A percentile compares a stretch with the other conserved stretches of the same genome.
These are phyloP conservation scores for Camponotus floridanus DNA, from an alignment of 1,140 invertebrate genomes.

Conservation along the genomic window DNA sequence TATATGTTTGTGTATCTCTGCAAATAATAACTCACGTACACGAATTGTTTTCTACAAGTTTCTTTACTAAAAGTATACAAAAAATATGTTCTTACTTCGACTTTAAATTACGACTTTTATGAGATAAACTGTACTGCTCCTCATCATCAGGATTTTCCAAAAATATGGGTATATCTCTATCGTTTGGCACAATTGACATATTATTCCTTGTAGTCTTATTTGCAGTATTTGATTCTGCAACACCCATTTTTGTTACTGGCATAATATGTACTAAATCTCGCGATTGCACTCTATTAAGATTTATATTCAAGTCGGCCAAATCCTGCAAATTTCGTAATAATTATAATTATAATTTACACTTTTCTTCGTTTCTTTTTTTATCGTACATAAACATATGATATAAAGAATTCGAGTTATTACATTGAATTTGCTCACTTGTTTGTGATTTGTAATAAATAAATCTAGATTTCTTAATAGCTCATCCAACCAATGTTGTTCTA, in stretches of 20 bases:
- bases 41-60: neutral
- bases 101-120: conserved; percentile 34
- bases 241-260: conserved; percentile 21
- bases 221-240: conserved; percentile 13
- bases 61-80: neutral
- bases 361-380: conserved; percentile 11
- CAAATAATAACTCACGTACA: conserved; percentile 19
- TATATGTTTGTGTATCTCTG: conserved; percentile 77
- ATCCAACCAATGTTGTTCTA: conserved; percentile 83
- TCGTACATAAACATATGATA: conserved; percentile 22
- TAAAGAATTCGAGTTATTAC: conserved; percentile 35
- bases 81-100: conserved; percentile 60
- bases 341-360: conserved; percentile 6
- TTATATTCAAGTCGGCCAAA: conserved; percentile 30
- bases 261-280: conserved; percentile 4
- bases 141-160: conserved; percentile 59
- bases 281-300: conserved; percentile 28
- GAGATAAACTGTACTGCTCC: conserved; percentile 52
- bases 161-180: conserved; percentile 77
- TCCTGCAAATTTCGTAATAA: conserved; percentile 38
- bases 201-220: conserved; percentile 49
- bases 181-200: conserved; percentile 70
- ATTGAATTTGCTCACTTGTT: conserved; percentile 64
- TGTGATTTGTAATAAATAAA: conserved; percentile 67
- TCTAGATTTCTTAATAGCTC: conserved; percentile 63